Percentiles rank a stretch among this genome's conserved stretches.
Conservation (phyloP, 2,888 invertebrate species). For the Augochlorella aurata region DNA sequence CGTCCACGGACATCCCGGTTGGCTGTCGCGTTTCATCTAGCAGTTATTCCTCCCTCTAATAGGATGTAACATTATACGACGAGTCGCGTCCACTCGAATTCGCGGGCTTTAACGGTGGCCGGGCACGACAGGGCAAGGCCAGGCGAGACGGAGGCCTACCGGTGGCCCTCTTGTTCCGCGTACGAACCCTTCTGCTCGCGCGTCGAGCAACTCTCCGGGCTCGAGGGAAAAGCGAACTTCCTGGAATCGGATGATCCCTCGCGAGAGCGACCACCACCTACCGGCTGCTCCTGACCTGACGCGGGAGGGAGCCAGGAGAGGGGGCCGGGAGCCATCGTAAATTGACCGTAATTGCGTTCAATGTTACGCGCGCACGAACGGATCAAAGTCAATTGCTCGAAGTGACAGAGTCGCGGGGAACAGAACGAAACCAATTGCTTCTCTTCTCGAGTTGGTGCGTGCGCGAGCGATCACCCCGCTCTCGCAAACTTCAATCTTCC, state of each 20-base stretch:
- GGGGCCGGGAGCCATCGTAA: constrained; percentile 69
- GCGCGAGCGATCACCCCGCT: constrained; percentile 10
- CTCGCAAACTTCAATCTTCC: neutral
- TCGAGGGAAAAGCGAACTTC: neutral
- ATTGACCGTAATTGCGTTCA: constrained; percentile 81
- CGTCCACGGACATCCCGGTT: constrained; percentile 70
- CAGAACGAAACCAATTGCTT: constrained; percentile 68
- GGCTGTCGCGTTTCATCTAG: constrained; percentile 79
- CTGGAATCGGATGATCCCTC: constrained; percentile 42
- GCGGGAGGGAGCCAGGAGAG: constrained; percentile 40
- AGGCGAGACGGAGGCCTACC: neutral
- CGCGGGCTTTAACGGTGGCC: constrained; percentile 78
- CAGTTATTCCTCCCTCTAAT: constrained; percentile 79
- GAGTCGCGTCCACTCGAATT: constrained; percentile 80
- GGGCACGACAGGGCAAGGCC: constrained; percentile 74
- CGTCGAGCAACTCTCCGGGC: neutral
- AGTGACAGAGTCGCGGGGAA: constrained; percentile 71
- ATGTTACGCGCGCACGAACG: constrained; percentile 79
- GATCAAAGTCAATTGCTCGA: constrained; percentile 80
- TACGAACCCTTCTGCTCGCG: neutral
- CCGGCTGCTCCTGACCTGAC: constrained; percentile 49
- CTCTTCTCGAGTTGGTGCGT: constrained; percentile 9
- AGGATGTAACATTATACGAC: constrained; percentile 81
- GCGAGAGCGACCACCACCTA: constrained; percentile 60
- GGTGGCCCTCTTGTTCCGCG: constrained; percentile 14